A percentile compares a stretch with the other conserved stretches of the same genome.
These are phyloP conservation scores for Andrena fulva DNA, from an alignment of 2,888 invertebrate species.

Conservation along the genomic window DNA sequence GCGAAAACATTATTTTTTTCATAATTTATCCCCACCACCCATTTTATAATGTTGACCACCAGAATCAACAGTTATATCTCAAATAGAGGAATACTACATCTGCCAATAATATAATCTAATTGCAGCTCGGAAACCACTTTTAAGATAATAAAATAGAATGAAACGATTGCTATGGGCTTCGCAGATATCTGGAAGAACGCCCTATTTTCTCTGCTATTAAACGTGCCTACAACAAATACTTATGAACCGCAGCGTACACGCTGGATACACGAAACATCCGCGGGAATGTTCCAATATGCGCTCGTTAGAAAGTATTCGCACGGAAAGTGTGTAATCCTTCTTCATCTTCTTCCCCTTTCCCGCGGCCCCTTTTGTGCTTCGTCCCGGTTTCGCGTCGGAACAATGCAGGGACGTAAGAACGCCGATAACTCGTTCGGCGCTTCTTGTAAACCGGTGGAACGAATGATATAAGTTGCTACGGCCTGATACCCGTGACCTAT, in stretches of 20 bases:
- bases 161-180: no score
- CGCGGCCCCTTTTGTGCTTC: neutral
- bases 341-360: neutral
- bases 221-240: no score
- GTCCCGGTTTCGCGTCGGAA: neutral
- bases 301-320: conserved; percentile 11
- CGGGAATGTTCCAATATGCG: conserved; percentile 10
- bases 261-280: conserved; percentile 32
- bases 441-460: neutral
- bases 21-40: no score
- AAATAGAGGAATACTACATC: no score
- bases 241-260: neutral
- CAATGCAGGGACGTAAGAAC: neutral
- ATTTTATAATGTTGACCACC: no score
- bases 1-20: no score
- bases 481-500: neutral
- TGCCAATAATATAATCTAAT: no score
- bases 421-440: neutral
- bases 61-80: no score
- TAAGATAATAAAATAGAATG: no score
- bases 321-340: neutral
- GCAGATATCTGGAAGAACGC: no score
- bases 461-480: neutral
- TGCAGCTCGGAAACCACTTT: no score
- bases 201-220: no score